These are phyloP conservation scores for Philaethria dido DNA, from an alignment of 2,888 invertebrate genomes.

Conservation along the genomic window DNA sequence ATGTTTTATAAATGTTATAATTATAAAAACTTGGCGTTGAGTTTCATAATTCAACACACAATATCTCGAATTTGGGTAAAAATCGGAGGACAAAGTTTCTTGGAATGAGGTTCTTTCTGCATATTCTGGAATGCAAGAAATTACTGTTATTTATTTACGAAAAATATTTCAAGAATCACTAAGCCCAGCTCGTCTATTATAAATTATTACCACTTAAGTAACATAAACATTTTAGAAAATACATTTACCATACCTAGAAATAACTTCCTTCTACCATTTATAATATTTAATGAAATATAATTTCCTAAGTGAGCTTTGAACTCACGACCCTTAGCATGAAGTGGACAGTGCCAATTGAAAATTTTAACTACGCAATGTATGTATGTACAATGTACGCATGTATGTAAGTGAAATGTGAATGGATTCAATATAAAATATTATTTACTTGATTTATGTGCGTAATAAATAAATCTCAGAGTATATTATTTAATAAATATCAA, in stretches of 20 bases:
- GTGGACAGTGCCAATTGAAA: neutral
- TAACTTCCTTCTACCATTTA: neutral
- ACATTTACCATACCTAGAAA: neutral
- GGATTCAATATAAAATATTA: neutral
- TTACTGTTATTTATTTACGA: too few relatives aligned
- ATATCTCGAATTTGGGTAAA: too few relatives aligned
- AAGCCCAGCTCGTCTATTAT: too few relatives aligned
- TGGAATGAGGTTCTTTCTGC: too few relatives aligned
- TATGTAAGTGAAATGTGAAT: neutral
- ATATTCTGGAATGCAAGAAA: too few relatives aligned
- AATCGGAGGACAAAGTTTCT: too few relatives aligned
- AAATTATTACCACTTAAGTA: too few relatives aligned
- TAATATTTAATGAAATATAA: slow-evolving; percentile 2
- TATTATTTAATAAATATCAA: neutral
- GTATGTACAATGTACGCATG: neutral
- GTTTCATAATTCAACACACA: too few relatives aligned
- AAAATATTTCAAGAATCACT: too few relatives aligned
- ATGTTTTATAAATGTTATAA: too few relatives aligned
- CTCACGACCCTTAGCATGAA: neutral
- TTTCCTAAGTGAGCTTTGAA: slow-evolving; percentile 11
- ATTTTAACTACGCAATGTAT: neutral
- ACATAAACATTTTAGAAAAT: neutral
- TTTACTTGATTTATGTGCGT: neutral
- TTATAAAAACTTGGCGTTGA: too few relatives aligned
- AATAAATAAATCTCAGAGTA: neutral